Conservation (phyloP, 2,797 vertebrate species). For the Myotis myotis region DNA sequence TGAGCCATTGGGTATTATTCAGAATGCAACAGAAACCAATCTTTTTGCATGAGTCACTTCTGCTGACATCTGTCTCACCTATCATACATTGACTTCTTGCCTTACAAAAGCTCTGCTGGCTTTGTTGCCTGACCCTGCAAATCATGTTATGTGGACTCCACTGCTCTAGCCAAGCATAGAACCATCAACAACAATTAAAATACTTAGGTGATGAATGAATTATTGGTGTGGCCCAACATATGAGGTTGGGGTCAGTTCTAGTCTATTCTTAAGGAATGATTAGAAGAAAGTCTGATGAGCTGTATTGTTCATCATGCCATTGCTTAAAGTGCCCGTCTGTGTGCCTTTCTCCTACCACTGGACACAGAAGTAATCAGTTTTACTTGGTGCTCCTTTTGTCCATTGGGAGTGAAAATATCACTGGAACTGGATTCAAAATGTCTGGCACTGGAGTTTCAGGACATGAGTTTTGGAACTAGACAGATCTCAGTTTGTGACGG, state of each 20-base stretch:
- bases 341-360: neutral
- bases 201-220: neutral
- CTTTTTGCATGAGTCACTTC: neutral
- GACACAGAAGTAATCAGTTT: neutral
- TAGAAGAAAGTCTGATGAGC: neutral
- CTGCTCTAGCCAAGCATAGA: neutral
- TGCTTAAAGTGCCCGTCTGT: neutral
- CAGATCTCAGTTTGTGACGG: neutral
- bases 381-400: neutral
- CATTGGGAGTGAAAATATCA: neutral
- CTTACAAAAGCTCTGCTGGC: neutral
- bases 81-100: neutral
- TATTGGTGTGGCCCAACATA: neutral
- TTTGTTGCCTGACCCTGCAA: neutral
- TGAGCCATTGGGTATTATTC: neutral
- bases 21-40: neutral
- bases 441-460: neutral
- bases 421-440: neutral
- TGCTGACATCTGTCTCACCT: neutral
- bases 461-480: neutral
- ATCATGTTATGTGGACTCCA: fast-evolving
- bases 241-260: neutral
- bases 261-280: neutral
- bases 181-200: neutral
- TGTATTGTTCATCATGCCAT: neutral